Base-by-base conservation (phyloP, 2,797 vertebrate species). In the Anniella stebbinsi region DNA sequence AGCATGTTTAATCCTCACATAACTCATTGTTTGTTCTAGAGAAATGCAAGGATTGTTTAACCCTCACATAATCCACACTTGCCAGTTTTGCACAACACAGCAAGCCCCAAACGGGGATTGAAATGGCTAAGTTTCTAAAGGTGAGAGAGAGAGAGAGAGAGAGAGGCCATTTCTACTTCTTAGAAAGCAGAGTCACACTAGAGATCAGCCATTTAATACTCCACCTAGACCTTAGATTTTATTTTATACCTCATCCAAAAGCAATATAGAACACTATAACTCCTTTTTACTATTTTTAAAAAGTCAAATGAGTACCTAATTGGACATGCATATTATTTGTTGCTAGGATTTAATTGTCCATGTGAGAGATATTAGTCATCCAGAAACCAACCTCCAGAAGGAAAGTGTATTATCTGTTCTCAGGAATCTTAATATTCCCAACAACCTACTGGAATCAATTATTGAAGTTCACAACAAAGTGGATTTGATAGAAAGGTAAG, bases 391-490 rank as follows among this genome's bases (percentile, higher is more conserved):
- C 69, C 98, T 98, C 91, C 99, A 99, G 96, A 99, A 98, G 93
- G 96, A 92, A 83, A 98, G 98, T 0, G 98, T 99, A 0, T 94
- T 99, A 41, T 97, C 97, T 0, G 97, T 98, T 73, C 96, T 99
- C 77, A 97, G 95, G 87, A 98, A 98, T 86, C 97, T 99, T 86
- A 94, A 96, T 84, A 96, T 99, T 92, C 98, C 98, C 0, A 97
- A 97, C 66, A 90, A 92, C 30, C 97, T 99, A 81, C 81, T 99
- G 92, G 97, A 94, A 94, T 97, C 98, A 10, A 96, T 99, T 91
- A 88, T 99, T 78, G 99, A 99, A 95, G 98, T 99, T 93, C 98
- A 99, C 95, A 99, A 99, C 94, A 99, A 99, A 97, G 98, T 97
- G 3, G 99, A 99, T 97, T 98, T 98, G 12, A 13, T 98, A 54